A percentile compares a stretch with the other conserved stretches of the same genome.
Evolutionary conservation across 2,888 invertebrate genomes (phyloP).

Genomic region (Coleophora flavipennella): DNA sequence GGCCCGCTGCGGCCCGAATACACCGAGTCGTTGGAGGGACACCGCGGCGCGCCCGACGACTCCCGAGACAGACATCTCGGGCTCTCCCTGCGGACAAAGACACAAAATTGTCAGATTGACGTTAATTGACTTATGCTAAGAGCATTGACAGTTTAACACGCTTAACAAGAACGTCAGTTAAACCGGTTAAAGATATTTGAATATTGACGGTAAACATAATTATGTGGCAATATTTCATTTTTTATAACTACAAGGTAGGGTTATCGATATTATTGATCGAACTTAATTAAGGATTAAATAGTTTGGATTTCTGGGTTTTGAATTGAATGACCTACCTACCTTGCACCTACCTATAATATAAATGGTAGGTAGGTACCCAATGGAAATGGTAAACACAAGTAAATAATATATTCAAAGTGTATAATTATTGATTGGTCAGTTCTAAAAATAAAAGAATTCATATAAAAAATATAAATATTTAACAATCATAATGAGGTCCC

Average conservation of each 20-base stretch:
- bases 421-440: no score
- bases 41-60: conserved; percentile 81
- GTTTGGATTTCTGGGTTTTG: no score
- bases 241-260: neutral
- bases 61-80: conserved; percentile 88
- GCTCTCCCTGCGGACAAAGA: conserved; percentile 82
- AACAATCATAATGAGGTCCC: no score
- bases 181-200: conserved; percentile 36
- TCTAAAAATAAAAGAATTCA: neutral
- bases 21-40: conserved; percentile 84
- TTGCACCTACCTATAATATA: no score
- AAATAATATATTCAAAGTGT: no score
- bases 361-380: no score
- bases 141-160: conserved; percentile 7
- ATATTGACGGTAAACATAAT: conserved; percentile 31
- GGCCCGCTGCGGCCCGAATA: conserved; percentile 77
- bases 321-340: no score
- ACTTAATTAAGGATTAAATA: no score
- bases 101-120: conserved; percentile 27
- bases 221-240: conserved; percentile 19
- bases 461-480: no score
- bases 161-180: conserved; percentile 8
- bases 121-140: conserved; percentile 25
- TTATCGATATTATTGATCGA: no score
- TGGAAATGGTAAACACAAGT: no score